Evolutionary conservation across 2,888 invertebrate species (phyloP).

Genomic region (Eupsilia transversa): DNA sequence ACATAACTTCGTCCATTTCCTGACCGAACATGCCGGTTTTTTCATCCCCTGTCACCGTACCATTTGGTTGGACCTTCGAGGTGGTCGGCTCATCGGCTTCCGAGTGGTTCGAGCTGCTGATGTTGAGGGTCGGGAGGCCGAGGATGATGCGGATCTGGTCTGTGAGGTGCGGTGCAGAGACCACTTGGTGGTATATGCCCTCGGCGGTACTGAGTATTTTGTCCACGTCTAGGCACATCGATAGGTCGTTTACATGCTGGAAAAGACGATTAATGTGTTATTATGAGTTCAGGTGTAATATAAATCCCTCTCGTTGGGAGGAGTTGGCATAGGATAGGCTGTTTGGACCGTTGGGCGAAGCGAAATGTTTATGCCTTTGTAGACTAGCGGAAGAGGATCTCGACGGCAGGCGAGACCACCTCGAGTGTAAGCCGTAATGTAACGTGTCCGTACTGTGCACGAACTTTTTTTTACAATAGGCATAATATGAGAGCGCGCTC

Average conservation of each 20-base stretch:
- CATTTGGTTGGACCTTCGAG: slow-evolving; percentile 54
- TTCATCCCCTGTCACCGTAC: slow-evolving; percentile 64
- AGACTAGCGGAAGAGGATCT: too few species aligned
- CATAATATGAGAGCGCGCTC: too few species aligned
- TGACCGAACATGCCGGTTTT: slow-evolving; percentile 71
- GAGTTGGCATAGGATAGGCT: too few species aligned
- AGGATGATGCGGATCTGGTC: slow-evolving; percentile 93
- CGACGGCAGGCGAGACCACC: too few species aligned
- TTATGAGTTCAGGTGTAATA: too few species aligned
- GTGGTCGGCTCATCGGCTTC: slow-evolving; percentile 61
- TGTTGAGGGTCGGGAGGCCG: slow-evolving; percentile 90
- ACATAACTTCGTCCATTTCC: slow-evolving; percentile 90
- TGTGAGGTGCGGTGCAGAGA: slow-evolving; percentile 92
- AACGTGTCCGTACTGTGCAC: too few species aligned
- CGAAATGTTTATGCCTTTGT: too few species aligned
- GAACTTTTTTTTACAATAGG: too few species aligned
- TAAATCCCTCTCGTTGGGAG: too few species aligned
- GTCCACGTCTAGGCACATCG: slow-evolving; percentile 95
- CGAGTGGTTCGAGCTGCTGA: slow-evolving; percentile 79
- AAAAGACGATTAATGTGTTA: slow-evolving; percentile 70
- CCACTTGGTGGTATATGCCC: slow-evolving; percentile 97
- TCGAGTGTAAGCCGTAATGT: too few species aligned
- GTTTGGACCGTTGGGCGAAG: too few species aligned
- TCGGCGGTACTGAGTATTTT: slow-evolving; percentile 96
- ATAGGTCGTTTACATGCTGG: slow-evolving; percentile 98